Base-by-base conservation (phyloP, 2,888 invertebrate species). In the Encarsia formosa region DNA sequence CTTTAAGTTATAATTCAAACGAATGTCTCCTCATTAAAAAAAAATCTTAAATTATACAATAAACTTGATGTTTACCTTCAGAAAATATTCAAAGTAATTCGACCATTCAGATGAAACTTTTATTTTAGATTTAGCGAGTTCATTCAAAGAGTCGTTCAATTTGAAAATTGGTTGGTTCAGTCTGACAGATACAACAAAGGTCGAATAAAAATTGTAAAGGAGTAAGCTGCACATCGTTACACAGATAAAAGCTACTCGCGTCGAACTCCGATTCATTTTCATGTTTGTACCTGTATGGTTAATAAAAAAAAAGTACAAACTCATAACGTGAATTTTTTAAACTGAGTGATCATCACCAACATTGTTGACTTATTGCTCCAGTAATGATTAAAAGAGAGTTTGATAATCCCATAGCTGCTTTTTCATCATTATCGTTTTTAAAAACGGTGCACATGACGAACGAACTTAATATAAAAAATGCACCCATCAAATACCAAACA, bases 121-220 rank as follows among this genome's bases (percentile, higher is more conserved):
- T 11, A 71, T 31, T 20, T 64, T 57, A 26, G 65, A 63, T 18
- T 63, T 60, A 0, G 63, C 59, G 4, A 71, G 60, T 15, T 66
- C 61, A 4, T 61, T 62, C 2, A 71, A 58, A 1, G 69, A 69
- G 57, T 71, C 70, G 39, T 71, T 70, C 58, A 70, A 67, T 60
- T 68, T 70, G 4, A 65, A 64, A 4, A 69, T 59, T 2, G 71
- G 69, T 35, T 66, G 60, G 46, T 63, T 68, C 6, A 71, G 56
- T 32, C 69, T 64, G 5, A 65, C 65, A 1, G 71, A 70, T 4
- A 71, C 70, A 5, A 71, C 63, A 44, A 66, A 66, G 4, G 63
- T 69, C 2, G 68, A 65, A 43, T 71, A 71, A 50, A 68, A 71
- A 56, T 69, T 71, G 24, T 65, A 68, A 32, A 70, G 59, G 15